Conservation (phyloP, 2,888 invertebrate species). For the Hypolimnas misippus region DNA sequence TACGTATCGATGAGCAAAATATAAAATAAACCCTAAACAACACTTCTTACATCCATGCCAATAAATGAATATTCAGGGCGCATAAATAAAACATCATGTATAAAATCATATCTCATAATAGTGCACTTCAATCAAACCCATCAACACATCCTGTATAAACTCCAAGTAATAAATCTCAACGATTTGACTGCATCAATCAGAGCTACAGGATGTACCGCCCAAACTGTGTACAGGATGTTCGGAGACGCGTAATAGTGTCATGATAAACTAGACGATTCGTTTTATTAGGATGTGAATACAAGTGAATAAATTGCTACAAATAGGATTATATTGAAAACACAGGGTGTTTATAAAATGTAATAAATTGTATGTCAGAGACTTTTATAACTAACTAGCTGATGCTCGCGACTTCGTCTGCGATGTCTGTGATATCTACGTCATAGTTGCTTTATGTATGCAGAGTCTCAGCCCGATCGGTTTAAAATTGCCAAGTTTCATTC, state of each 20-base stretch:
- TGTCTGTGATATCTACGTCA: too few species aligned
- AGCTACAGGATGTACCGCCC: slow-evolving; percentile 44
- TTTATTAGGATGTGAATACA: slow-evolving; percentile 19
- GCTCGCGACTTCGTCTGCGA: too few species aligned
- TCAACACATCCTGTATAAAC: slow-evolving; percentile 35
- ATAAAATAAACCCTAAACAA: too few species aligned
- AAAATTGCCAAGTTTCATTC: too few species aligned
- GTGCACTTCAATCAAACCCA: slow-evolving; percentile 30
- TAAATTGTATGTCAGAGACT: too few species aligned
- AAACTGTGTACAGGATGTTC: slow-evolving; percentile 45
- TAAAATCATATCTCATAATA: neutral
- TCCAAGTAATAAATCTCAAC: slow-evolving; percentile 37
- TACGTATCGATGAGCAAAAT: too few species aligned
- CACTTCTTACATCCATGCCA: too few species aligned
- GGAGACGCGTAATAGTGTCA: slow-evolving; percentile 21
- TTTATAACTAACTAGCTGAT: too few species aligned
- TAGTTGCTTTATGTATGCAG: too few species aligned
- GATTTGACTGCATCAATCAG: slow-evolving; percentile 41
- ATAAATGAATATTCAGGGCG: too few species aligned
- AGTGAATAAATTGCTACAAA: neutral
- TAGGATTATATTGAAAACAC: neutral
- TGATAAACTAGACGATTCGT: slow-evolving; percentile 21
- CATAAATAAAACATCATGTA: neutral
- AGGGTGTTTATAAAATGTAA: too few species aligned
- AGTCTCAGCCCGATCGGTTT: too few species aligned